Conservation (phyloP, 2,888 invertebrate genomes). For the Leptopilina drosophilae region DNA sequence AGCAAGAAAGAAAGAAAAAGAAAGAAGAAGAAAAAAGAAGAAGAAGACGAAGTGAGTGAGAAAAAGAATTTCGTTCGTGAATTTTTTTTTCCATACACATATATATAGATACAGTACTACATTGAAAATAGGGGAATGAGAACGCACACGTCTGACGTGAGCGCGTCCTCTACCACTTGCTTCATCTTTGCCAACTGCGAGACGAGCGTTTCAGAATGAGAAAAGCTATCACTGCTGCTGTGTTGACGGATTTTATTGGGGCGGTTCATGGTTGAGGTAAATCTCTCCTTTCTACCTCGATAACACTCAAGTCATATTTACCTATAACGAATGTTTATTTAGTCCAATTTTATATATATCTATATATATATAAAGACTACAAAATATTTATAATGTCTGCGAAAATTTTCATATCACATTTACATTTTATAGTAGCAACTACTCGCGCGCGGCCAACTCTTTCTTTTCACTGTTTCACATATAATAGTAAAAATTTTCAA, state of each 20-base stretch:
- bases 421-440: too few species aligned
- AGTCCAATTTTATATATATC: neutral
- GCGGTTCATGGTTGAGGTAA: neutral
- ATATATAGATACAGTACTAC: too few species aligned
- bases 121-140: neutral
- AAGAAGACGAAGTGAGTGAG: neutral
- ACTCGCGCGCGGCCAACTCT: too few species aligned
- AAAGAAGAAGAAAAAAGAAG: too few species aligned
- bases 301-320: neutral
- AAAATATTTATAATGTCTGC: too few species aligned
- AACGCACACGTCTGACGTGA: slow-evolving; percentile 34
- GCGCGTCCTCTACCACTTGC: slow-evolving; percentile 35
- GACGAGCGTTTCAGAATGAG: slow-evolving; percentile 8
- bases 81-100: neutral
- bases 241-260: neutral
- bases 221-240: slow-evolving; percentile 11
- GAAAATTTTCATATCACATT: too few species aligned
- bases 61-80: neutral
- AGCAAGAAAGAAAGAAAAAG: neutral
- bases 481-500: too few species aligned
- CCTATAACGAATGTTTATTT: neutral
- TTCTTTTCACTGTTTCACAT: too few species aligned
- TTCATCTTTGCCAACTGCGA: slow-evolving; percentile 18
- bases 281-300: neutral
- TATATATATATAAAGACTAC: too few species aligned